Evolutionary conservation across 2,113 vertebrate genomes (phyloP).

Genomic region (Oncorhynchus kisutch): DNA sequence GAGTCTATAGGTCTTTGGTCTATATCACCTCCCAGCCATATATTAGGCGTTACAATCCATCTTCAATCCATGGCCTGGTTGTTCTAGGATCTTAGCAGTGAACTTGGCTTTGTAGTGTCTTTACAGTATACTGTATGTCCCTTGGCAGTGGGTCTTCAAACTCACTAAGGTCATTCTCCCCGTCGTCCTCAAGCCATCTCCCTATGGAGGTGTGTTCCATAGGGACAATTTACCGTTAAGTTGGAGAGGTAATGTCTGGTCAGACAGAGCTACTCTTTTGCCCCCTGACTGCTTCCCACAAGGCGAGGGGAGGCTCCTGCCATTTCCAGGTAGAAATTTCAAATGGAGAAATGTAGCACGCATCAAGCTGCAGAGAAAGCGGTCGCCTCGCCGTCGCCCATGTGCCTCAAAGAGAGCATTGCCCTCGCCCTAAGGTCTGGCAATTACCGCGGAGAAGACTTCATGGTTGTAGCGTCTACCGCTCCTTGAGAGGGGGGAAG

Average conservation of each 20-base stretch:
- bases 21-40: too few species aligned
- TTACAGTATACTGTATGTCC: not conserved
- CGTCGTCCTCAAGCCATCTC: conserved; percentile 46
- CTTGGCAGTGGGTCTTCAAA: conserved; percentile 27
- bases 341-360: conserved; percentile 49
- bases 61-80: too few species aligned
- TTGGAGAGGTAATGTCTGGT: conserved; percentile 40
- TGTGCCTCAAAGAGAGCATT: conserved; percentile 35
- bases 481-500: conserved; percentile 39
- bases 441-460: conserved; percentile 53
- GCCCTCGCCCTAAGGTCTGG: conserved; percentile 28
- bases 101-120: not conserved
- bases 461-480: conserved; percentile 33
- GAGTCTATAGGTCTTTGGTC: too few species aligned
- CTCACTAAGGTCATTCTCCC: conserved; percentile 35
- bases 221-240: conserved; percentile 61
- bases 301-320: conserved; percentile 52
- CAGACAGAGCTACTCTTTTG: conserved; percentile 21
- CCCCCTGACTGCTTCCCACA: conserved; percentile 41
- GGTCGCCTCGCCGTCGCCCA: conserved; percentile 56
- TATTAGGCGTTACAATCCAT: too few species aligned
- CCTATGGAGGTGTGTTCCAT: conserved; percentile 51
- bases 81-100: too few species aligned
- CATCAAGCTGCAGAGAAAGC: conserved; percentile 53
- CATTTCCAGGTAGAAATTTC: conserved; percentile 57